Base-by-base conservation (phyloP, 2,113 vertebrate species). In the Bubo bubo region DNA sequence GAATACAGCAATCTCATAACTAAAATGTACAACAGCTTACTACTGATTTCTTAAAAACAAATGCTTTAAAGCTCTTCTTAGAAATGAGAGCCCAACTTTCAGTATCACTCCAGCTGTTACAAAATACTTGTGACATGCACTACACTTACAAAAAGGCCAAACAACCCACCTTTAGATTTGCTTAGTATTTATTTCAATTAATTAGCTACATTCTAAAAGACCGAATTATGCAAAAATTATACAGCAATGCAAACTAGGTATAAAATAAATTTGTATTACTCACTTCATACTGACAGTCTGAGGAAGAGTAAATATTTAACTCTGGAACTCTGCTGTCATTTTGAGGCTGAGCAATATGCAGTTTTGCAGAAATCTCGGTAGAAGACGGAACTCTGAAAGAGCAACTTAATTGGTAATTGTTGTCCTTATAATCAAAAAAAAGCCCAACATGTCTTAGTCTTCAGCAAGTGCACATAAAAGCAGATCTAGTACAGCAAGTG, bases 211-310 rank as follows among this genome's bases (percentile, higher is more conserved):
- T 39, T 81, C 88, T 73, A 52, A 55, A 84, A 86, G 34, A 64
- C 14, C n/a, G 14, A 66, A 73, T 68, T 67, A 39, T 34, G 23
- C 15, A 59, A 67, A 72, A 92, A 43, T 27, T 22, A 64, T 4
- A 37, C 19, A 73, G 13, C 32, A 82, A 66, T 23, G 30, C 22
- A 71, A 93, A 68, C 23, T 39, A 79, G 52, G 37, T 59, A 55
- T 47, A 52, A 63, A 93, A 64, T 52, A 79, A 22, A 67, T 14
- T 3, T 24, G 9, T 24, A 30, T 58, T 85, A 95, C 98, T 98
- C 98, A 99, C 99, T 98, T 99, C 99, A 93, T 99, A 99, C n/a
- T 98, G 98, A 97, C 99, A 99, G 97, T 99, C 98, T 91, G 99
- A 98, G 45, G 99, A 98, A 79, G 99, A 99, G 96, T 99, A 99